Percentiles rank a stretch among this genome's conserved stretches.
Conservation (phyloP, 2,888 invertebrate genomes). For the Trichacis sp. region DNA sequence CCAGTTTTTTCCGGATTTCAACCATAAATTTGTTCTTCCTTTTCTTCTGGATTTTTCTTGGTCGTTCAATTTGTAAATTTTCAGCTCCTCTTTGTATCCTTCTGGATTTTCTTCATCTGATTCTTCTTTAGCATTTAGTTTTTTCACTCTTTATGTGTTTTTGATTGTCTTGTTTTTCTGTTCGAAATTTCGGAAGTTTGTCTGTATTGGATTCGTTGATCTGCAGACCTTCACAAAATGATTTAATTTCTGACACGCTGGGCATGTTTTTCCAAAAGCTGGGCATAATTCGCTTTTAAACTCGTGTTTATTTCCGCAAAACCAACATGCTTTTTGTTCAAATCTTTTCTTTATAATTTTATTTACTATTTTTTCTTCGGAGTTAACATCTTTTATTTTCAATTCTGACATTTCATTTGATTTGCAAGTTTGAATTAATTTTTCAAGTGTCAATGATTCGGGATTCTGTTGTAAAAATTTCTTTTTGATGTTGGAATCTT, state of each 20-base stretch:
- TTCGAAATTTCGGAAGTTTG: no score
- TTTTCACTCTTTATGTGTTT: neutral
- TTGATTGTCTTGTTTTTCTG: neutral
- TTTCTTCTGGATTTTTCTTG: neutral
- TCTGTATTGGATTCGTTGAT: no score
- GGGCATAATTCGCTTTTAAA: constrained; percentile 8
- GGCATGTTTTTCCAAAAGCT: constrained; percentile 13
- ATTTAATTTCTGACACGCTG: neutral
- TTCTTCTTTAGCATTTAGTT: neutral
- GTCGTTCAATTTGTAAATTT: constrained; percentile 2
- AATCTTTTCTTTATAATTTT: constrained; percentile 2
- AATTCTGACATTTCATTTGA: constrained; percentile 8
- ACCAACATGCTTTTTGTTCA: neutral
- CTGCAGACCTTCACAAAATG: constrained; percentile 10
- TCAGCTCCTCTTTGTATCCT: neutral
- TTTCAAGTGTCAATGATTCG: constrained; percentile 5
- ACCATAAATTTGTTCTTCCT: neutral
- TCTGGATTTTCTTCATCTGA: neutral
- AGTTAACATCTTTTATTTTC: neutral
- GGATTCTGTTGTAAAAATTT: constrained; percentile 12
- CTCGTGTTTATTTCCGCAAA: constrained; percentile 6
- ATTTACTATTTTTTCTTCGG: constrained; percentile 5
- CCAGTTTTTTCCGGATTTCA: neutral
- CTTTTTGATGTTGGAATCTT: constrained; percentile 9
- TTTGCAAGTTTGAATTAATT: constrained; percentile 2